Evolutionary conservation across 2,797 vertebrate genomes (phyloP), one percentile per base, ranked within the genome.

Genomic region (Chelmon rostratus): DNA sequence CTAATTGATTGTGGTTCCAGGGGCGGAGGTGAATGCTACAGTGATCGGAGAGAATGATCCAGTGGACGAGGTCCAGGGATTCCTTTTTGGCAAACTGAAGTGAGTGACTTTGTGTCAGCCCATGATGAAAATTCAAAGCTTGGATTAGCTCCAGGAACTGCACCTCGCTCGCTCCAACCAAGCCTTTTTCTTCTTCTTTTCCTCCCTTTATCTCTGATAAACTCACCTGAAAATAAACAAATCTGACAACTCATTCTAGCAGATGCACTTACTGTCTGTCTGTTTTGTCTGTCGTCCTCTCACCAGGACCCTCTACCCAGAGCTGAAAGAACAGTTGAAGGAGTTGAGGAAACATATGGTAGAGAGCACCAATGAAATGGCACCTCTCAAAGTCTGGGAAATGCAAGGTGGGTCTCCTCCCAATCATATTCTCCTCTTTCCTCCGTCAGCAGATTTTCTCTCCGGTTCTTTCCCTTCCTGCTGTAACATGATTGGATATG

Each of bases 311-410:
- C 37, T 97, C 40, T 96, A 99, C 82, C 98, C 98, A 7, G 95
- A 96, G 68, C 91, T 99, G 80, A 95, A 95, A 77, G 97, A 96
- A 68, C 97, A 99, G 89, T 83, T 99, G 68, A 98, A 98, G 86
- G 98, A 99, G 89, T 87, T 99, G 80, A 95, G 98, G 67, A 99
- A 98, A 63, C 97, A 99, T 92, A 96, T 99, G 0, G 94, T 99
- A 11, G 98, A 99, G 93, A 99, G 98, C 89, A 99, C 98, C 84
- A 99, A 99, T 87, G 98, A 99, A 89, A 99, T 99, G 98, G 95
- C 98, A 2, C 98, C 98, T 52, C 93, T 99, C 68, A 99, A 99
- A 95, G 98, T 99, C 1, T 99, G 98, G 98, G 97, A 99, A 73
- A 95, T 99, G 88, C 98, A 99, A 97, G 98, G 98, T 98, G 91